Percentiles rank a stretch among this genome's conserved stretches.
These are phyloP conservation scores for Misgurnus anguillicaudatus DNA, from an alignment of 2,113 vertebrate genomes.

Conservation along the genomic window DNA sequence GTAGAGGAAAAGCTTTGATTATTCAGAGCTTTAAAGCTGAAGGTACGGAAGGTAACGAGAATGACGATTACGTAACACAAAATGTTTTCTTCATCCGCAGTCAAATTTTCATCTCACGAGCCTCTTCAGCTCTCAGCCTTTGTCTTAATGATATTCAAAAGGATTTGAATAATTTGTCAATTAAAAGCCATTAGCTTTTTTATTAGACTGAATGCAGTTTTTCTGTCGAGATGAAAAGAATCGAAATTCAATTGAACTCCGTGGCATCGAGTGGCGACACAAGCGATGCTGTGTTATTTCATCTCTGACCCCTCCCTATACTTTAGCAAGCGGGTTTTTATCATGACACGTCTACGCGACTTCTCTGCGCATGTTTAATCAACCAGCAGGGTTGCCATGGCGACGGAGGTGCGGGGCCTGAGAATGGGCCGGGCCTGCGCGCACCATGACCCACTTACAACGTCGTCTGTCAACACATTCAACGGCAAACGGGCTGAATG, in stretches of 20 bases:
- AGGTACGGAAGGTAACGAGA: neutral
- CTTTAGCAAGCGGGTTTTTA: constrained; percentile 64
- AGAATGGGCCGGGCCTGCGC: constrained; percentile 85
- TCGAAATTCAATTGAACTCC: neutral
- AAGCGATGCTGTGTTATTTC: constrained; percentile 60
- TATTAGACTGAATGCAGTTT: constrained; percentile 13
- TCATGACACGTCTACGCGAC: constrained; percentile 63
- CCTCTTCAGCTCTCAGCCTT: constrained; percentile 1
- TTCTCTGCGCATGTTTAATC: constrained; percentile 86
- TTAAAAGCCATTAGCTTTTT: constrained; percentile 33
- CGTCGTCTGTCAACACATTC: constrained; percentile 91
- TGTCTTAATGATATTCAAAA: neutral
- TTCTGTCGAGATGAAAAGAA: constrained; percentile 4
- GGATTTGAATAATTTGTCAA: constrained; percentile 16
- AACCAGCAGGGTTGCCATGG: constrained; percentile 91
- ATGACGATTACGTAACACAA: too few relatives aligned
- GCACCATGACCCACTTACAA: constrained; percentile 89
- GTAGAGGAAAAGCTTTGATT: constrained; percentile 21
- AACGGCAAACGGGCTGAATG: constrained; percentile 79
- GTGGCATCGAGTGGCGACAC: constrained; percentile 46
- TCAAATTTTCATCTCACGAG: neutral
- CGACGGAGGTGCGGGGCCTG: constrained; percentile 82
- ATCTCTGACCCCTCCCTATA: constrained; percentile 60
- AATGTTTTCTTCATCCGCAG: neutral
- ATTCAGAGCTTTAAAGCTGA: too few relatives aligned